Base-by-base conservation (phyloP, 2,888 invertebrate species). In the Craniophora ligustri region DNA sequence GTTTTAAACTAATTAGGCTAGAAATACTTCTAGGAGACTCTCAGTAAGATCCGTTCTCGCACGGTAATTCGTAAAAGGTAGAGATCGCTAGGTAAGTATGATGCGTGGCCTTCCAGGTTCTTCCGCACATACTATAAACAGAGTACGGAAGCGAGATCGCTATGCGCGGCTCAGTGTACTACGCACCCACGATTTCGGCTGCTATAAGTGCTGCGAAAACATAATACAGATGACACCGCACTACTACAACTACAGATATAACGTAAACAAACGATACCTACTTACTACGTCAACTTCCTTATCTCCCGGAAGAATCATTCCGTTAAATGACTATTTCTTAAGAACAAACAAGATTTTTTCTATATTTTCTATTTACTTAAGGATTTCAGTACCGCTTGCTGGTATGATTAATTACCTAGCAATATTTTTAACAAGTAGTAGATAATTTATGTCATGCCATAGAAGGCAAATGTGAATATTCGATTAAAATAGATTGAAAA, bases 71-170 rank as follows among this genome's bases (percentile, higher is more conserved):
- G 58, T 75, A 75, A 78, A 82, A 75, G 77, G 79, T 54, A 78
- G 75, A 80, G 78, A 80, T 76, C 75, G 76, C 75, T 81, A 78
- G 84, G 82, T 81, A 81, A 81, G 84, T 79, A 72, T 71, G 74
- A 75, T 75, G 75, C 70, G 68, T 67, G 87, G 54, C 91, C 92
- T 91, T 86, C 85, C 81, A 66, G 76, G 69, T 69, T 86, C 88
- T 91, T 92, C 92, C 92, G 92, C 73, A 72, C 81, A 64, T 79
- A 83, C 91, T 91, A 89, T 89, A 91, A 87, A 86, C 85, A 85
- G 90, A 84, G 70, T 76, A 83, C 89, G 92, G 92, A 92, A 91
- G 86, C 67, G 48, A 67, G 67, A 69, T 77, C 76, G 77, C 76
- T 84, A 81, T 76, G 75, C 70, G 71, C 50, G 46, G 57, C 39